Base-by-base conservation (phyloP, 1,140 invertebrate genomes). In the Drosophila lowei region DNA sequence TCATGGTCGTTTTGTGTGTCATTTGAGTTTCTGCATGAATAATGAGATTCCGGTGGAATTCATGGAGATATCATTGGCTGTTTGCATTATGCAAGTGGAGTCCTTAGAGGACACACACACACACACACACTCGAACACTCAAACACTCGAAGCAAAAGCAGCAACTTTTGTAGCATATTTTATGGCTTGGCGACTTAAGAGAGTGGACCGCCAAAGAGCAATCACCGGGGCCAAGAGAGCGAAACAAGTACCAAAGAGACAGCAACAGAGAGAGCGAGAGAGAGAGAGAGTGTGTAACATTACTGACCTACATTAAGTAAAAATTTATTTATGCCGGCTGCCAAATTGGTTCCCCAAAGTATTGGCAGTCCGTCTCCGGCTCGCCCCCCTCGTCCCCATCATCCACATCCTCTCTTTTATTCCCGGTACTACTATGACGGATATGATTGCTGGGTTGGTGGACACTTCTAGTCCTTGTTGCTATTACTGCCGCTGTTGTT, bases 321-420 rank as follows among this genome's bases (percentile, higher is more conserved):
- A 86, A 88, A 88, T 78, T 76, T 86, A 86, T 88, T 86, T 86
- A 88, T 88, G 83, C 83, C 83, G 83, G 83, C 83, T 86, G 78
- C 77, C 83, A 88, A 88, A 86, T 86, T 85, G 77, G 77, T 85
- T 85, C 63, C 76, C 81, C 77, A 67, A 77, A 60, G 80, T 65
- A 60, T 75, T 84, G 79, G 71, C 60, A 81, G 64, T 56, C 58
- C 54, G 46, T 61, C 30, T 57, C 28, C 21, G 18, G 0, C 9
- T 4, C 15, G n/a, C 5, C 0, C 49, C 60, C 55, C 52, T 38
- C 34, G 3, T 13, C 11, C 8, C 0, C 8, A 30, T 2, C 30
- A 30, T 0, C 30, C 8, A 9, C 30, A 3, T 13, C 3, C 11
- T 11, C 34, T 11, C 34, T 38, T 38, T 38, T 38, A 38, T 11